phyloP scores from a whole-genome alignment of 2,888 invertebrate genomes.

The Tenthredo distinguenda region DNA sequence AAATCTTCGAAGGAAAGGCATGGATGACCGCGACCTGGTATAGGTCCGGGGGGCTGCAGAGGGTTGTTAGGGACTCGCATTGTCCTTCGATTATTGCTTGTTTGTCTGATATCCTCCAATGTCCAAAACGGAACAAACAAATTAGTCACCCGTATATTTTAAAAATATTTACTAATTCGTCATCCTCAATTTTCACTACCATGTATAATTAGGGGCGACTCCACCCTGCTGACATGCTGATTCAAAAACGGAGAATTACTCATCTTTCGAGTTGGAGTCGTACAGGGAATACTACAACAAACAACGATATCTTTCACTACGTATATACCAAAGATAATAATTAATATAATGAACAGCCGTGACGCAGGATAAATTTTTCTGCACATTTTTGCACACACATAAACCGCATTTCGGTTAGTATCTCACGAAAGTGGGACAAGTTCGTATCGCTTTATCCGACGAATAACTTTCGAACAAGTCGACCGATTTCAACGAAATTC shows the following conservation, averaged over 20 bases:
- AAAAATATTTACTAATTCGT: slow-evolving; percentile 14
- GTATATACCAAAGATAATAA: not conserved
- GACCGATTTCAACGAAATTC: not conserved
- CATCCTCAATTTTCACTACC: slow-evolving; percentile 1
- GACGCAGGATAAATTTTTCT: not conserved
- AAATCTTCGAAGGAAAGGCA: not conserved
- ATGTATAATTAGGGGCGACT: slow-evolving; percentile 7
- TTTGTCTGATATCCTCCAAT: slow-evolving; percentile 18
- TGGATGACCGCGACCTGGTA: not conserved
- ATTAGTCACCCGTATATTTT: slow-evolving; percentile 33
- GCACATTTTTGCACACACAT: not conserved
- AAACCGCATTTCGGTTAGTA: not conserved
- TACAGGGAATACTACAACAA: not conserved
- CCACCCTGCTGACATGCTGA: not conserved
- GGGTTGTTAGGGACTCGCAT: slow-evolving; percentile 35
- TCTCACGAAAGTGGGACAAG: not conserved
- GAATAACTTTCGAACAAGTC: not conserved
- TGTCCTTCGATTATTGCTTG: slow-evolving; percentile 36
- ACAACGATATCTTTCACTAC: not conserved
- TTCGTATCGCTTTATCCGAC: not conserved
- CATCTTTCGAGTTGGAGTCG: not conserved
- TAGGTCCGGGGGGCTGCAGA: not conserved
- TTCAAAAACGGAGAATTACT: not conserved
- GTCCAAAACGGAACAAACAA: slow-evolving; percentile 23
- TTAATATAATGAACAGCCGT: not conserved